Evolutionary conservation across 2,113 vertebrate species (phyloP).

Genomic region (Tonatia bakeri): DNA sequence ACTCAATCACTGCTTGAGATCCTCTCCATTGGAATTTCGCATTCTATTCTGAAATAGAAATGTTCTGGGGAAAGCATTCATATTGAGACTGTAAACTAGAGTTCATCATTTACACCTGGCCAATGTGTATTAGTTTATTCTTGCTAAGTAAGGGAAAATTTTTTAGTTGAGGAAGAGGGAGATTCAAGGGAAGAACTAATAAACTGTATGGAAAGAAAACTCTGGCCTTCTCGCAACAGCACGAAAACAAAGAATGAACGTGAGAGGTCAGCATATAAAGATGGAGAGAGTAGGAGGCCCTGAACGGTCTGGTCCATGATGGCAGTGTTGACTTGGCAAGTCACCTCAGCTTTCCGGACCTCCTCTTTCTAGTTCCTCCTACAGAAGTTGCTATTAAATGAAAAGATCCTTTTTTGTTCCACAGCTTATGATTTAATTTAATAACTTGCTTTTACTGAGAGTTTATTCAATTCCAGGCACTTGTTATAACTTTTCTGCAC

Average conservation of each 20-base stretch:
- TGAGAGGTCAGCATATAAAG: background rate
- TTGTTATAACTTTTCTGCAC: background rate
- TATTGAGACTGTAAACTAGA: background rate
- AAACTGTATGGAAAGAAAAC: background rate
- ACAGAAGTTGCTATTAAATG: background rate
- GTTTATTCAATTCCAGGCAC: background rate
- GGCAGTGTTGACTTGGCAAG: accelerated
- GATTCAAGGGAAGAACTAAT: background rate
- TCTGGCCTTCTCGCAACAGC: background rate
- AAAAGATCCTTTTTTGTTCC: background rate
- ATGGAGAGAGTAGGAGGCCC: background rate
- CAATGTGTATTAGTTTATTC: background rate
- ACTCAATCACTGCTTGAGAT: background rate
- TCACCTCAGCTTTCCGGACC: background rate
- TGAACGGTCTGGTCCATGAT: no score
- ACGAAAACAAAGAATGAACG: background rate
- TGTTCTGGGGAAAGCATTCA: background rate
- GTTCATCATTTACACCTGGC: background rate
- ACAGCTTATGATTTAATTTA: background rate
- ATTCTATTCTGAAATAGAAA: background rate
- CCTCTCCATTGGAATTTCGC: background rate
- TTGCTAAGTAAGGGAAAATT: background rate
- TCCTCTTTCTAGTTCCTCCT: background rate
- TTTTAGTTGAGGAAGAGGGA: background rate
- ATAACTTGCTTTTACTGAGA: constrained; percentile 20